A percentile compares a stretch with the other conserved stretches of the same genome.
Conservation (phyloP, 1,140 invertebrate genomes). For the Rhopalosiphum padi region DNA sequence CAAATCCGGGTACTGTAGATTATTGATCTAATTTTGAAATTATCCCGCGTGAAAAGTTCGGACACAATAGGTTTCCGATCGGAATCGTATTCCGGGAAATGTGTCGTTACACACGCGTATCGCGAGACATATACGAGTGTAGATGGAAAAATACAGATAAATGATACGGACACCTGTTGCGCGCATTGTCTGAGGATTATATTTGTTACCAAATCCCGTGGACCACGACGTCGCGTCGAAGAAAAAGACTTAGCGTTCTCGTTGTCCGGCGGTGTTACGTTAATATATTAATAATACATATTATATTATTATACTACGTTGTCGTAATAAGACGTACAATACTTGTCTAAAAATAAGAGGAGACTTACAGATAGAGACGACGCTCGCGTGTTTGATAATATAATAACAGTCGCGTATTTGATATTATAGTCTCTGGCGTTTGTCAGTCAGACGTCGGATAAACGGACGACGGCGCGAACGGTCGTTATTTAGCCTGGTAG, state of each 20-base stretch:
- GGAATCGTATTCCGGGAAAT: not conserved
- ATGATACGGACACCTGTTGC: not conserved
- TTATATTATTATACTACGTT: not conserved
- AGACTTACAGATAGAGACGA: not conserved
- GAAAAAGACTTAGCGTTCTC: not conserved
- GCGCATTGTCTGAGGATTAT: not conserved
- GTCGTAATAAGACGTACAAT: not conserved
- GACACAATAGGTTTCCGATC: not conserved
- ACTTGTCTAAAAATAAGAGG: not conserved
- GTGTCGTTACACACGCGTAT: not conserved
- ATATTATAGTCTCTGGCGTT: not conserved
- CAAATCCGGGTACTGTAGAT: not conserved
- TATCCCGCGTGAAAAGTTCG: not conserved
- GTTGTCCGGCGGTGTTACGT: not conserved
- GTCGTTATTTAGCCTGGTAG: not conserved
- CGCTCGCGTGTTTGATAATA: not conserved
- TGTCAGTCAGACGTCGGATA: slow-evolving; percentile 16
- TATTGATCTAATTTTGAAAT: not conserved
- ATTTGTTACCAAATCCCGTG: not conserved
- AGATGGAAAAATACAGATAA: not conserved
- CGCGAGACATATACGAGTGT: not conserved
- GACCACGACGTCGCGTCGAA: not conserved
- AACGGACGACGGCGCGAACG: not conserved
- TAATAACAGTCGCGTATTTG: not conserved
- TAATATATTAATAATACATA: not conserved